phyloP scores from a whole-genome alignment of 1,140 invertebrate genomes.

The Listronotus bonariensis region DNA sequence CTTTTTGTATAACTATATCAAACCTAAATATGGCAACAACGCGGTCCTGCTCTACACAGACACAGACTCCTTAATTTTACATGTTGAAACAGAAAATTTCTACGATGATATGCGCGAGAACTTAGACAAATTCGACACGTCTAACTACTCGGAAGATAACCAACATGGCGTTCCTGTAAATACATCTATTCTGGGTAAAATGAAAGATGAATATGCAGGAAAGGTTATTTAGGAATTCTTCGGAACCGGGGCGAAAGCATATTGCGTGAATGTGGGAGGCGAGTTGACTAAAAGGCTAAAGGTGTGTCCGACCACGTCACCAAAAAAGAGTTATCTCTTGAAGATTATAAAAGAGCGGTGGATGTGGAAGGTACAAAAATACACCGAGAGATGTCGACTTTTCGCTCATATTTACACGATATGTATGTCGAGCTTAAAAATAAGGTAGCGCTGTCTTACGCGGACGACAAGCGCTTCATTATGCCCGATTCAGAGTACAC shows the following conservation, averaged over 20 bases:
- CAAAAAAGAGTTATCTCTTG: conserved; percentile 9
- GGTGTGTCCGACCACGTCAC: conserved; percentile 42
- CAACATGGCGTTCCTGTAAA: conserved; percentile 34
- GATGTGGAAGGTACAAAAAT: background rate
- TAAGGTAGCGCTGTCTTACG: conserved; percentile 8
- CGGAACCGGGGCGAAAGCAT: conserved; percentile 16
- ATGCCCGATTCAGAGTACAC: background rate
- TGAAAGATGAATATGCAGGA: conserved; percentile 19
- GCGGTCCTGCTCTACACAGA: conserved; percentile 41
- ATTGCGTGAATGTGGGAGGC: conserved; percentile 16
- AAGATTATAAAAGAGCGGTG: conserved; percentile 11
- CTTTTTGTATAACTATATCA: conserved; percentile 42
- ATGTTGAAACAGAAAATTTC: conserved; percentile 34
- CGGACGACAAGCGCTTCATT: conserved; percentile 13
- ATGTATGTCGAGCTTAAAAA: conserved; percentile 18
- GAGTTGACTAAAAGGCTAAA: conserved; percentile 42
- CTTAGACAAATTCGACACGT: conserved; percentile 43
- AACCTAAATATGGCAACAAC: conserved; percentile 32
- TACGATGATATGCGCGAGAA: conserved; percentile 38
- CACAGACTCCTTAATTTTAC: conserved; percentile 43
- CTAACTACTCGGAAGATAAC: conserved; percentile 41
- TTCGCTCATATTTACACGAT: conserved; percentile 7
- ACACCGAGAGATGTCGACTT: conserved; percentile 8
- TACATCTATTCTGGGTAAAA: conserved; percentile 6
- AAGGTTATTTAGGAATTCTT: conserved; percentile 5